These are phyloP conservation scores for Heteromormyrus szaboi DNA, from an alignment of 2,797 vertebrate species.

Conservation along the genomic window DNA sequence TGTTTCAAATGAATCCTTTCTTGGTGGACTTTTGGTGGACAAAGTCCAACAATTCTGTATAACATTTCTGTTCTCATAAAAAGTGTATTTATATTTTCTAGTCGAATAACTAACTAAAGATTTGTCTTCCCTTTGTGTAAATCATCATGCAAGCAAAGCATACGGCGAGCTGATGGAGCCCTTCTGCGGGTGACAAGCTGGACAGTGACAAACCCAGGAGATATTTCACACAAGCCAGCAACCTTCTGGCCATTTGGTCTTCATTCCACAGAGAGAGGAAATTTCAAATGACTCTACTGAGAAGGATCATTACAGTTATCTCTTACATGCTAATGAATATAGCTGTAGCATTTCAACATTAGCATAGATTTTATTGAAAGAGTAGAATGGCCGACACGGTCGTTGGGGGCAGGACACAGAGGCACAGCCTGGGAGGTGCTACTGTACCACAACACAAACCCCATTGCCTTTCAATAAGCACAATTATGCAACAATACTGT, in stretches of 20 bases:
- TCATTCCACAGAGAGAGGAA: not conserved
- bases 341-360: not conserved
- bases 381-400: not conserved
- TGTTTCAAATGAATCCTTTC: not conserved
- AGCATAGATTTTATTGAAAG: not conserved
- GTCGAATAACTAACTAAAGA: not conserved
- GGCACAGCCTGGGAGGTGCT: not conserved
- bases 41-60: not conserved
- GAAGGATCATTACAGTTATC: not conserved
- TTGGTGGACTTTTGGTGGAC: not conserved
- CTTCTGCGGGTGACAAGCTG: not conserved
- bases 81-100: not conserved
- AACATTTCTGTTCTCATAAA: not conserved
- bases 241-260: not conserved
- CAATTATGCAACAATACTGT: not conserved
- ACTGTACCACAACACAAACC: not conserved
- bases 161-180: not conserved
- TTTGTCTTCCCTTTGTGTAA: not conserved
- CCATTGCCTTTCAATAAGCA: not conserved
- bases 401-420: not conserved
- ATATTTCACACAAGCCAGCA: not conserved
- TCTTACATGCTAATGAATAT: not conserved
- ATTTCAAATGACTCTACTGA: not conserved
- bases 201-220: not conserved
- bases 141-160: not conserved